A percentile compares a stretch with the other conserved stretches of the same genome.
Evolutionary conservation across 1,140 invertebrate genomes (phyloP).

Genomic region (Drosophila jambulina): DNA sequence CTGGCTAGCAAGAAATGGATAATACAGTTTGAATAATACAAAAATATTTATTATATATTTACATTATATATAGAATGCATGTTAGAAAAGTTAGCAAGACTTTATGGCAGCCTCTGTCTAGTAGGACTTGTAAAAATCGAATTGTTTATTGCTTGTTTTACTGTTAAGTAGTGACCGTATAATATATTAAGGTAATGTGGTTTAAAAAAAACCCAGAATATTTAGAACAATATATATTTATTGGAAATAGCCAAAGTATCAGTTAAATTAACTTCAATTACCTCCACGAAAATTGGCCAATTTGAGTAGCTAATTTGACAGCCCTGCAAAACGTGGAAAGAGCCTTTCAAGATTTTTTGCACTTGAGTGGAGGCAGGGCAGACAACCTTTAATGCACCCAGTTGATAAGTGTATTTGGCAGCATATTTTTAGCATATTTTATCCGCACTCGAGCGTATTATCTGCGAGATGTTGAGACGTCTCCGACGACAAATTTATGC

Average conservation of each 20-base stretch:
- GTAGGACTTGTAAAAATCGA: too few relatives aligned
- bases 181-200: too few relatives aligned
- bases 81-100: too few relatives aligned
- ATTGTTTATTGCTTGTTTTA: too few relatives aligned
- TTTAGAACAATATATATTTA: background rate
- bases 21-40: too few relatives aligned
- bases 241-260: background rate
- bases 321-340: background rate
- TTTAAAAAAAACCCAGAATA: background rate
- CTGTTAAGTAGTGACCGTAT: too few relatives aligned
- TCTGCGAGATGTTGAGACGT: conserved; percentile 39
- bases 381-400: background rate
- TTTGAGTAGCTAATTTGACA: background rate
- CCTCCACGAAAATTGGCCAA: background rate
- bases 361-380: background rate
- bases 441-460: conserved; percentile 34
- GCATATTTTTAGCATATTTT: conserved; percentile 35
- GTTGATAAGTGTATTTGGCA: conserved; percentile 10
- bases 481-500: conserved; percentile 41
- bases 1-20: background rate
- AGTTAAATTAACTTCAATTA: background rate
- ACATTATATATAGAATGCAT: too few relatives aligned
- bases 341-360: conserved; percentile 17
- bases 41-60: too few relatives aligned
- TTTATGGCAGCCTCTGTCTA: background rate